These are phyloP conservation scores for Dromius quadrimaculatus DNA, from an alignment of 2,888 invertebrate species.

Conservation along the genomic window DNA sequence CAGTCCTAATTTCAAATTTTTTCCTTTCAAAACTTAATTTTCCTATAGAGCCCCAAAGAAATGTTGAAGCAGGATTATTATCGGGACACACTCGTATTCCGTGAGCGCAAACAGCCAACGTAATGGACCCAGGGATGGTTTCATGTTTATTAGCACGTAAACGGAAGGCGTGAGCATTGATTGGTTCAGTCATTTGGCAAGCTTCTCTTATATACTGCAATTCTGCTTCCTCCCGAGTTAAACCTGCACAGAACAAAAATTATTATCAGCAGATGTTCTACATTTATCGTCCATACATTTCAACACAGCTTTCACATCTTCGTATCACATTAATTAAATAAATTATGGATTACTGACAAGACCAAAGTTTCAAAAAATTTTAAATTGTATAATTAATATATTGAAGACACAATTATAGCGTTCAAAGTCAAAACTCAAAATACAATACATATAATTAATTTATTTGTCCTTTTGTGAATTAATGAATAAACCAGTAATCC, in stretches of 20 bases:
- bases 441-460: too few species aligned
- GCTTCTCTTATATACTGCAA: constrained; percentile 91
- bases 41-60: constrained; percentile 95
- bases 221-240: constrained; percentile 85
- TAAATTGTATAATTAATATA: too few species aligned
- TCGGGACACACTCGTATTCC: constrained; percentile 90
- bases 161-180: constrained; percentile 87
- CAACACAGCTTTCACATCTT: not conserved
- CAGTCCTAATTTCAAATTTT: constrained; percentile 95
- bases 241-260: constrained; percentile 64
- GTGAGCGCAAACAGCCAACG: constrained; percentile 91
- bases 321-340: too few species aligned
- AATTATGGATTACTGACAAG: too few species aligned
- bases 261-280: not conserved
- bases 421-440: too few species aligned
- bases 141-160: constrained; percentile 83
- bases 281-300: not conserved
- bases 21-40: constrained; percentile 96
- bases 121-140: constrained; percentile 81
- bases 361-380: too few species aligned
- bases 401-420: too few species aligned
- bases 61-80: constrained; percentile 78
- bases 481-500: too few species aligned
- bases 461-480: too few species aligned
- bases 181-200: constrained; percentile 83